phyloP scores from a whole-genome alignment of 2,113 vertebrate genomes.

The Leuciscus idus region DNA sequence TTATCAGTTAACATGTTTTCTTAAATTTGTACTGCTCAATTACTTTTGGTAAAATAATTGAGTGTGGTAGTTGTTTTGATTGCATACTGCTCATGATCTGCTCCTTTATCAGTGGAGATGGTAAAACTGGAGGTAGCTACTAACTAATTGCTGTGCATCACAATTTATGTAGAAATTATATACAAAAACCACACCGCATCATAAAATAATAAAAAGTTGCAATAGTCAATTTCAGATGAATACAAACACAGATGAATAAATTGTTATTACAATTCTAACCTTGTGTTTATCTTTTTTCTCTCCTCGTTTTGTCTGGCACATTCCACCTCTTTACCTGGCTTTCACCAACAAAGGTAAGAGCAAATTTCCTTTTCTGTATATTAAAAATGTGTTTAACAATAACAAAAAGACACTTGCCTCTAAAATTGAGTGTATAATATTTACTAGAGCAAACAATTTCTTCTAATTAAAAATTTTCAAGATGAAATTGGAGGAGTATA shows the following conservation, averaged over 20 bases:
- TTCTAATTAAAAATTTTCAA: neutral
- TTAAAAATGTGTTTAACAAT: neutral
- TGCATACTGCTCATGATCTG: neutral
- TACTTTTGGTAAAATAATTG: neutral
- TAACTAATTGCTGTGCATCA: neutral
- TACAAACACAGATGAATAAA: neutral
- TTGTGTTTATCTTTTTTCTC: neutral
- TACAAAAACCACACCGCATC: neutral
- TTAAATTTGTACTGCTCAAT: neutral
- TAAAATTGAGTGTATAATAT: neutral
- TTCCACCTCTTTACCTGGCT: slow-evolving; percentile 49
- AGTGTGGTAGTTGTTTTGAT: neutral
- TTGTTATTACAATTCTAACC: neutral
- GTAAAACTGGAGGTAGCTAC: neutral
- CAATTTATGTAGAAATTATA: neutral
- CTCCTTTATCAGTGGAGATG: neutral
- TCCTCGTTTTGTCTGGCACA: neutral
- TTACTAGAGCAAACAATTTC: neutral
- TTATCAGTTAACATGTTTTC: neutral
- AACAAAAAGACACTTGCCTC: neutral
- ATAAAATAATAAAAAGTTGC: neutral
- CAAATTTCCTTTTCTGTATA: slow-evolving; percentile 37
- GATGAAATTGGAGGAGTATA: neutral
- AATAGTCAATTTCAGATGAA: neutral
- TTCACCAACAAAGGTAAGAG: slow-evolving; percentile 76